These are phyloP conservation scores for Takifugu rubripes DNA, from an alignment of 2,797 vertebrate species.

Conservation along the genomic window DNA sequence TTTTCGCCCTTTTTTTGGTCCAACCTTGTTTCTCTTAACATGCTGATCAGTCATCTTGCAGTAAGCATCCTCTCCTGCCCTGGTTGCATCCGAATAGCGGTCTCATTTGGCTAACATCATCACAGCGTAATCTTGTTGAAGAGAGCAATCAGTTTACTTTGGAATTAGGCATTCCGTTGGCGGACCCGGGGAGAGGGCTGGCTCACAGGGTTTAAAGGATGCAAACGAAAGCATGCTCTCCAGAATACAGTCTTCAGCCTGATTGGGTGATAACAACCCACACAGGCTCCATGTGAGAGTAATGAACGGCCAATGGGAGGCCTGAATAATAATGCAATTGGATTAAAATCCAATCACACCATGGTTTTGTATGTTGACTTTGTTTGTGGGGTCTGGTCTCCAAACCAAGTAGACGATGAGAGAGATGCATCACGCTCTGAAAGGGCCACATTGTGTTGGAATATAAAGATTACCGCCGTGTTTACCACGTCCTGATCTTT, in stretches of 20 bases:
- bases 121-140: conserved; percentile 76
- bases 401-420: conserved; percentile 68
- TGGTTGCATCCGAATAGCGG: conserved; percentile 68
- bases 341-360: conserved; percentile 79
- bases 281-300: conserved; percentile 74
- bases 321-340: conserved; percentile 76
- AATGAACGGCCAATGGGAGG: conserved; percentile 78
- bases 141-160: conserved; percentile 80
- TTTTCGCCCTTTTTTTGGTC: conserved; percentile 37
- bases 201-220: conserved; percentile 76
- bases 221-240: conserved; percentile 76
- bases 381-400: conserved; percentile 74
- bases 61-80: conserved; percentile 70
- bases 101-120: conserved; percentile 79
- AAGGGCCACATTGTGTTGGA: conserved; percentile 63
- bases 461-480: conserved; percentile 69
- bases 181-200: conserved; percentile 68
- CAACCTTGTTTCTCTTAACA: conserved; percentile 75
- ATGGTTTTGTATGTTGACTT: conserved; percentile 75
- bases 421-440: conserved; percentile 63
- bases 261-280: conserved; percentile 75
- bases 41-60: conserved; percentile 76
- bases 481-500: conserved; percentile 61
- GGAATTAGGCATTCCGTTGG: conserved; percentile 79
- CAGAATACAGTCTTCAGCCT: conserved; percentile 72